Base-by-base conservation (phyloP, 2,888 invertebrate genomes). In the Mesochorus sp. region DNA sequence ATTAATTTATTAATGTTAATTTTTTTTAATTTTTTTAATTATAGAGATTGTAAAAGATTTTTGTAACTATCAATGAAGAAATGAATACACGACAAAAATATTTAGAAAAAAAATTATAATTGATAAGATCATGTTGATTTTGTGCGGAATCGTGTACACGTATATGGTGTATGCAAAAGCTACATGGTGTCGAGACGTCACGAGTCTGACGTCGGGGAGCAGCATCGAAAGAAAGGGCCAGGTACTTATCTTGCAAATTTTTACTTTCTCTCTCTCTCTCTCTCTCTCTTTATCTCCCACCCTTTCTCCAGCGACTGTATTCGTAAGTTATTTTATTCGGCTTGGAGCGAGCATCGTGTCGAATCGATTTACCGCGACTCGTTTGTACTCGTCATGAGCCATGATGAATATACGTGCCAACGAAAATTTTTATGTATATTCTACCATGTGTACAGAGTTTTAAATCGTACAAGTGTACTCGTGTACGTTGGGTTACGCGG, bases 301-400 rank as follows among this genome's bases (percentile, higher is more conserved):
- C 17, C 28, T 34, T 12, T n/a, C n/a, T n/a, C n/a, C n/a, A n/a
- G n/a, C n/a, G 28, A 26, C 12, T 49, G 14, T 17, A 34, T 70
- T 34, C 49, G 14, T 26, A 12, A 8, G 31, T 47, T 55, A n/a
- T 51, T 79, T 79, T 71, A 61, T 81, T 79, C 66, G 67, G 53
- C 66, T 66, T 53, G 68, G 75, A 55, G 81, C 82, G 82, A 57
- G 55, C 10, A 34, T 64, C 55, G 64, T 62, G 74, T 81, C 82
- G 81, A 86, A 86, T 86, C 83, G 82, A 86, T 86, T 86, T 80
- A 80, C 51, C 80, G 62, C 82, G 82, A 83, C 84, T 86, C 81
- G 86, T 86, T 85, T 85, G 80, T 83, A 70, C 81, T 76, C 80
- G 76, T 79, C 76, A 76, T n/a, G n/a, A 77, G 42, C 21, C 49